These are phyloP conservation scores for Riptortus pedestris DNA, from an alignment of 1,140 invertebrate genomes.

Conservation along the genomic window DNA sequence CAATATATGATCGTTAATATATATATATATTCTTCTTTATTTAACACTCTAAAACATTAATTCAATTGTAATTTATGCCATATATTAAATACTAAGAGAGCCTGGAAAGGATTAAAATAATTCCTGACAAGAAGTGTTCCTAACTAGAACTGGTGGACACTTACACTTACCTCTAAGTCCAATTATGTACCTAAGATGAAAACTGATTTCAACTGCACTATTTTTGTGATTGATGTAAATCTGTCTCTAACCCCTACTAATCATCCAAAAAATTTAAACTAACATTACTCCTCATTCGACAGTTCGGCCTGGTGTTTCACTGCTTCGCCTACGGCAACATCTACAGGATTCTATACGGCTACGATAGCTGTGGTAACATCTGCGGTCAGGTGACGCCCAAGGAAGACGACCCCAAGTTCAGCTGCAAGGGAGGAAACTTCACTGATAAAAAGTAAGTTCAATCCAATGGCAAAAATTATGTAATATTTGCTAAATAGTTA, in stretches of 20 bases:
- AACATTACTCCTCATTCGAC: constrained; percentile 28
- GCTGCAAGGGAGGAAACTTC: constrained; percentile 43
- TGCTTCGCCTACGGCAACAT: constrained; percentile 46
- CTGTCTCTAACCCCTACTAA: background rate
- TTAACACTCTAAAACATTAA: too few relatives aligned
- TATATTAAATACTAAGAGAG: too few relatives aligned
- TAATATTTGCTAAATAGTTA: background rate
- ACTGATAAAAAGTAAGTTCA: constrained; percentile 40
- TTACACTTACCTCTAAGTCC: background rate
- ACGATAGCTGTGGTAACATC: constrained; percentile 55
- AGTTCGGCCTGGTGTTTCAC: constrained; percentile 43
- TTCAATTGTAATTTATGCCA: too few relatives aligned
- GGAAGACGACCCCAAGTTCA: constrained; percentile 35
- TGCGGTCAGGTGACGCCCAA: constrained; percentile 46
- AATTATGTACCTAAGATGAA: too few relatives aligned
- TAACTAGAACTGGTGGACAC: background rate
- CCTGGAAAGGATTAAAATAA: background rate
- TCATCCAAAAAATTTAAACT: background rate
- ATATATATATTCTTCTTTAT: too few relatives aligned
- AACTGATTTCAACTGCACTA: too few relatives aligned
- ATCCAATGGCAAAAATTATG: constrained; percentile 14
- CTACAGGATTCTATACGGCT: constrained; percentile 50
- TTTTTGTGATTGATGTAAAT: background rate
- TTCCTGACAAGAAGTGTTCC: background rate
- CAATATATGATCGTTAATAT: too few relatives aligned